Conservation (phyloP, 1,140 invertebrate species). For the Mamestra configurata region DNA sequence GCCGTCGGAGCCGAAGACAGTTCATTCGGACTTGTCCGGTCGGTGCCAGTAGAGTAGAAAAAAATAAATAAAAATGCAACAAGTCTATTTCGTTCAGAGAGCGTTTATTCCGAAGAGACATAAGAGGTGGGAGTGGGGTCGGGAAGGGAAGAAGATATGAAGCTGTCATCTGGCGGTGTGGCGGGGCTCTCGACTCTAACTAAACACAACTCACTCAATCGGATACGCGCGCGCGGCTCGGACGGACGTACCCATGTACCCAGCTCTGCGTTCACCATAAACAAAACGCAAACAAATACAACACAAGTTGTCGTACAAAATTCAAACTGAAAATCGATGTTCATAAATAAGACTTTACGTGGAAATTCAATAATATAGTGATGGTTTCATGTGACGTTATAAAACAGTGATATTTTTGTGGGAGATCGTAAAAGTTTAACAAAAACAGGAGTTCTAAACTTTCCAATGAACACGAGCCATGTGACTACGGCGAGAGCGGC, state of each 20-base stretch:
- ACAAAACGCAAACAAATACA: conserved; percentile 58
- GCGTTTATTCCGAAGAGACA: conserved; percentile 64
- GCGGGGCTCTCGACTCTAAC: conserved; percentile 45
- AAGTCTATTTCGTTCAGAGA: conserved; percentile 81
- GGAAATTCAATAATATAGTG: conserved; percentile 58
- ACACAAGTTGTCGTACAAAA: conserved; percentile 23
- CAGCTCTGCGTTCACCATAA: conserved; percentile 10
- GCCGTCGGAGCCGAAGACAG: conserved; percentile 66
- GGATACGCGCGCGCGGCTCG: conserved; percentile 69
- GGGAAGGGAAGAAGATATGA: conserved; percentile 73
- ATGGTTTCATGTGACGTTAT: conserved; percentile 70
- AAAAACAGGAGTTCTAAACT: conserved; percentile 73
- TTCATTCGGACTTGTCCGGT: conserved; percentile 65
- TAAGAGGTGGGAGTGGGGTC: conserved; percentile 61
- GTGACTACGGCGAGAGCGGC: conserved; percentile 76
- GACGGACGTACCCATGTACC: conserved; percentile 56
- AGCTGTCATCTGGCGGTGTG: conserved; percentile 79
- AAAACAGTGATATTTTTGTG: conserved; percentile 77
- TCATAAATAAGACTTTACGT: conserved; percentile 54
- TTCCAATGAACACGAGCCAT: conserved; percentile 80
- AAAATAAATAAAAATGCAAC: conserved; percentile 83
- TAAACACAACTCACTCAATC: conserved; percentile 78
- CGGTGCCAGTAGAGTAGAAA: conserved; percentile 71
- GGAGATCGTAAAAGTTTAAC: conserved; percentile 73
- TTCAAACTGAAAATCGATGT: conserved; percentile 6